Evolutionary conservation across 2,888 invertebrate genomes (phyloP).

Genomic region (Himalopsyche tibetana): DNA sequence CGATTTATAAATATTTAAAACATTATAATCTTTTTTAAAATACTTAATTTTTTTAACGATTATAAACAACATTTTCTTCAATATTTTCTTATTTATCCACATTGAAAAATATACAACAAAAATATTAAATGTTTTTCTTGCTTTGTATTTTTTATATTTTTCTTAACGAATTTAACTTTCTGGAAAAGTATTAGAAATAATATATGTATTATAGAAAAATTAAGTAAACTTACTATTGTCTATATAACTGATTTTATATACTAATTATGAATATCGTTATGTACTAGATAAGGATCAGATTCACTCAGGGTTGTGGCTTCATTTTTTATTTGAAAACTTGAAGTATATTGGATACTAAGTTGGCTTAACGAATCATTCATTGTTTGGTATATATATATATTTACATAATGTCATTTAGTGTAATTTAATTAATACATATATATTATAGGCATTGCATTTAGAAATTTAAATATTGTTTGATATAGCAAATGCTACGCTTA

Average conservation of each 20-base stretch:
- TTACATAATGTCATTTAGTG: no score
- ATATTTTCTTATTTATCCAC: no score
- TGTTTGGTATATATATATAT: background rate
- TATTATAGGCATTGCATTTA: no score
- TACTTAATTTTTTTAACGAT: no score
- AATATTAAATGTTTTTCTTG: background rate
- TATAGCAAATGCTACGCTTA: no score
- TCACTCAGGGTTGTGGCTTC: conserved; percentile 37
- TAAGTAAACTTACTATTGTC: background rate
- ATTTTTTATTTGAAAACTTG: background rate
- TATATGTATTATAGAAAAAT: no score
- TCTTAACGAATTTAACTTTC: background rate
- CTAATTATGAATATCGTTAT: background rate
- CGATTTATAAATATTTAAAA: no score
- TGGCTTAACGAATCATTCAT: background rate
- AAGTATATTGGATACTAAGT: conserved; percentile 26
- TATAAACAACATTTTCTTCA: no score
- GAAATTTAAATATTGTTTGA: no score
- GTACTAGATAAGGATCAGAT: background rate
- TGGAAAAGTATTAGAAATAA: background rate
- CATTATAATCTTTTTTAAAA: no score
- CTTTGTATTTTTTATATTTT: background rate
- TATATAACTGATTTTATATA: conserved; percentile 3
- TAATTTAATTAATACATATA: no score
- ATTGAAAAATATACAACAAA: no score